Percentiles rank a stretch among this genome's conserved stretches.
These are phyloP conservation scores for Echinops telfairi DNA, from an alignment of 2,113 vertebrate genomes.

Conservation along the genomic window DNA sequence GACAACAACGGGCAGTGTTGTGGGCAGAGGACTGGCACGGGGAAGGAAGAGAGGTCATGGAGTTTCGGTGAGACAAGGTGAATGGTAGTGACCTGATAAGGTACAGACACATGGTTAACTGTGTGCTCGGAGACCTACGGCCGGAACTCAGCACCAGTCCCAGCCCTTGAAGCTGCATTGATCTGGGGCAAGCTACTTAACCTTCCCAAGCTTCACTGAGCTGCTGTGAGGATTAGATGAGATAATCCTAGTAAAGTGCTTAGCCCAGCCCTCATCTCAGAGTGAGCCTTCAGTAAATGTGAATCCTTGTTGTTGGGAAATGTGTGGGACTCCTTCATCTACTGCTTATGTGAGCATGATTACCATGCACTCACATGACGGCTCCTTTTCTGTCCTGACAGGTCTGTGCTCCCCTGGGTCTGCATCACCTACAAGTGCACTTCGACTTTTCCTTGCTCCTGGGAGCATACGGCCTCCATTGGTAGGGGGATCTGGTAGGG, in stretches of 20 bases:
- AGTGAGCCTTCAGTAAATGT: not conserved
- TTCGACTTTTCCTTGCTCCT: not conserved
- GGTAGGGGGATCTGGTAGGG: not conserved
- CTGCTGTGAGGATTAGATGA: slow-evolving; percentile 52
- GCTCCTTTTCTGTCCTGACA: not conserved
- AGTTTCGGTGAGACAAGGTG: rapidly evolving
- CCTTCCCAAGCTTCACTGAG: not conserved
- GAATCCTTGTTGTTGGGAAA: not conserved
- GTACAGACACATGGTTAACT: not conserved
- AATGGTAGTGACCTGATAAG: rapidly evolving
- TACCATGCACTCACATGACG: rapidly evolving
- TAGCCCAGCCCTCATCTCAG: not conserved
- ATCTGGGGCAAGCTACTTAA: slow-evolving; percentile 23
- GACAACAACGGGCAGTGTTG: not conserved
- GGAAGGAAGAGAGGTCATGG: not conserved
- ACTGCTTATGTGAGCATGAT: not conserved
- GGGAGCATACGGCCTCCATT: not conserved
- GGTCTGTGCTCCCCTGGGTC: not conserved
- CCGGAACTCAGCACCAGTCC: not conserved
- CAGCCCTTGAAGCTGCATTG: not conserved
- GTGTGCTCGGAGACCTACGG: not conserved
- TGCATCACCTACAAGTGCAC: rapidly evolving
- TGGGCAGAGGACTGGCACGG: rapidly evolving
- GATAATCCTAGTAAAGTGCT: slow-evolving; percentile 47
- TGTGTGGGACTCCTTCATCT: not conserved